Evolutionary conservation across 2,113 vertebrate genomes (phyloP), one percentile per base, ranked within the genome.

Genomic region (Pelobates fuscus): DNA sequence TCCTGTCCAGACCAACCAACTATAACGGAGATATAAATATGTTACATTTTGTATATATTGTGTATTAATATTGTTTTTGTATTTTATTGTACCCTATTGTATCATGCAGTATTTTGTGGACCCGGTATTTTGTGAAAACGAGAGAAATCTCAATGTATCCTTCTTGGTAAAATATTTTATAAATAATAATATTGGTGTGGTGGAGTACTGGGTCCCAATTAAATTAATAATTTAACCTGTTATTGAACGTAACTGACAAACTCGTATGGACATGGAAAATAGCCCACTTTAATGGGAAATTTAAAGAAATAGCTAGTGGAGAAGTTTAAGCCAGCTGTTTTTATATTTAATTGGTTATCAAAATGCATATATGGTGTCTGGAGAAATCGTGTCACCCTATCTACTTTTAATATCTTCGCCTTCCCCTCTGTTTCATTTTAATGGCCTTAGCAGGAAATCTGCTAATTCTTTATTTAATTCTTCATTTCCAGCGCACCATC

Each of bases 291-390:
- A 44, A 25, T 44, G 17, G 41, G 15, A 29, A 49, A 44, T 17
- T 7, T 6, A 25, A 37, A 37, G 32, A 10, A 37, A 37, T 37
- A 6, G 32, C 32, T 37, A 11, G 11, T 1, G 21, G 21, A 65
- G 8, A 25, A 44, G 43, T 12, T 26, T 12, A 46, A 25, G 44
- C 41, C 63, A 66, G 37, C 23, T 26, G 14, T 46, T 5, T 55
- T 52, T 67, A 66, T 17, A 54, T 67, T 30, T 67, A 52, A 67
- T 67, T 67, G 52, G 44, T 49, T 18, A 54, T 29, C 24, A 59
- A 15, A 8, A 27, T 59, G 24, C 58, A 37, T 41, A 58, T 58
- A 25, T 32, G n/a, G 27, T 68, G 54, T 25, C 54, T 70, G 67
- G 15, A 58, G 15, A 43, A 24, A 32, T 30, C 21, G 8, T 58